Evolutionary conservation across 2,888 invertebrate genomes (phyloP).

Genomic region (Agelastica alni): DNA sequence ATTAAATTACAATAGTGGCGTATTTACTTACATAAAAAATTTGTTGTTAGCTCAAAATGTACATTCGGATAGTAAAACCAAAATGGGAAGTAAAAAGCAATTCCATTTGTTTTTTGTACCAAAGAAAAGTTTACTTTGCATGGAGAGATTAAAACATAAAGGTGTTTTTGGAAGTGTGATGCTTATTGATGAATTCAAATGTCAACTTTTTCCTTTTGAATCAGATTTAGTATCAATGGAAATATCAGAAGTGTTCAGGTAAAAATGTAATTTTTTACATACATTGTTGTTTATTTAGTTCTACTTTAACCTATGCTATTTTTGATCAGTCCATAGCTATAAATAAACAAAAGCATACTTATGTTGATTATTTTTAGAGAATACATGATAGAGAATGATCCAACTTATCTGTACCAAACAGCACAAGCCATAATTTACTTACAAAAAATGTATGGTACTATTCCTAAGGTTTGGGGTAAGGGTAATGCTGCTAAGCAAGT

Average conservation of each 20-base stretch:
- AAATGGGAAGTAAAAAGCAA: constrained; percentile 64
- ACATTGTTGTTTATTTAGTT: too few relatives aligned
- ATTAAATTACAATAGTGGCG: too few relatives aligned
- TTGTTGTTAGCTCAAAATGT: constrained; percentile 68
- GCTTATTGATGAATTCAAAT: constrained; percentile 80
- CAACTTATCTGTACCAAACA: constrained; percentile 83
- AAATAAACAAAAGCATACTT: too few relatives aligned
- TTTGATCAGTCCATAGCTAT: too few relatives aligned
- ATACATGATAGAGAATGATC: constrained; percentile 86
- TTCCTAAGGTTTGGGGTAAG: constrained; percentile 87
- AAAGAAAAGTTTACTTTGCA: constrained; percentile 82
- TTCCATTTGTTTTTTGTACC: constrained; percentile 92
- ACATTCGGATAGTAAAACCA: constrained; percentile 55
- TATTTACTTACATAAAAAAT: too few relatives aligned
- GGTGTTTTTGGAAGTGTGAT: constrained; percentile 80
- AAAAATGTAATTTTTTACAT: background rate
- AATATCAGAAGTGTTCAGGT: constrained; percentile 77
- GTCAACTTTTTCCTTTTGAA: constrained; percentile 90
- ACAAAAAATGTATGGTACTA: constrained; percentile 87
- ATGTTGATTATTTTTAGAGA: constrained; percentile 64
- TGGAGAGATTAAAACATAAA: constrained; percentile 80
- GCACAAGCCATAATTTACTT: constrained; percentile 85
- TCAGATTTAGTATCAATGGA: constrained; percentile 93
- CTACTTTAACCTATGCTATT: too few relatives aligned
- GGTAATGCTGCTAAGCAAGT: constrained; percentile 84